Evolutionary conservation across 1,140 invertebrate species (phyloP).

Genomic region (Procambarus virginalis): DNA sequence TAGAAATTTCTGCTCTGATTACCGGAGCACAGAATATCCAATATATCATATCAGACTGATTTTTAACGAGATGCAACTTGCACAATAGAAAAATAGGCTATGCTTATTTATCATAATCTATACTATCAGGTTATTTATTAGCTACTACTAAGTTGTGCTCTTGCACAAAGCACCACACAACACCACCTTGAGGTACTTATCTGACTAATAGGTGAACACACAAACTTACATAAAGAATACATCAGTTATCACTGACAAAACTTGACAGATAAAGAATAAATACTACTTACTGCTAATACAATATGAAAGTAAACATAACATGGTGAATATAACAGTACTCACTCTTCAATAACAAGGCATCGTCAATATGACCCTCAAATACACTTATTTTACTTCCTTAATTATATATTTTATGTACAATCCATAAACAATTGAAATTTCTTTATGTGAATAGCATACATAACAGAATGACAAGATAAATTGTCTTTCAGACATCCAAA

Average conservation of each 20-base stretch:
- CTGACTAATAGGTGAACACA: conserved; percentile 46
- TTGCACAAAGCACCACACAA: conserved; percentile 58
- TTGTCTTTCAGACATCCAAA: too few species aligned
- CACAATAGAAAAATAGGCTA: conserved; percentile 61
- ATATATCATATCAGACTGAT: conserved; percentile 10
- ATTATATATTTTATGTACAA: neutral
- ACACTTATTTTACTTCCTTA: neutral
- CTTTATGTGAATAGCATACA: too few species aligned
- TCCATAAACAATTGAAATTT: neutral
- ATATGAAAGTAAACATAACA: neutral
- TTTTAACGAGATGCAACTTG: conserved; percentile 17
- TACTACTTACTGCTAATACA: neutral
- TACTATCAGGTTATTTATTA: conserved; percentile 18
- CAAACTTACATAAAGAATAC: conserved; percentile 2
- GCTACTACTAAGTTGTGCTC: conserved; percentile 40
- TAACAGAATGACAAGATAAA: too few species aligned
- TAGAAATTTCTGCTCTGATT: neutral
- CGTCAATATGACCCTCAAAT: neutral
- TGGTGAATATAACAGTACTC: neutral
- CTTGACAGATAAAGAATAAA: neutral
- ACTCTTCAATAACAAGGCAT: neutral
- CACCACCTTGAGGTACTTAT: conserved; percentile 58
- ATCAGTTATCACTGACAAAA: neutral
- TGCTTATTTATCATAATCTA: conserved; percentile 26
- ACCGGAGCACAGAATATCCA: neutral